A percentile compares a stretch with the other conserved stretches of the same genome.
phyloP scores from a whole-genome alignment of 1,140 invertebrate species.

The Zaprionus africanus region DNA sequence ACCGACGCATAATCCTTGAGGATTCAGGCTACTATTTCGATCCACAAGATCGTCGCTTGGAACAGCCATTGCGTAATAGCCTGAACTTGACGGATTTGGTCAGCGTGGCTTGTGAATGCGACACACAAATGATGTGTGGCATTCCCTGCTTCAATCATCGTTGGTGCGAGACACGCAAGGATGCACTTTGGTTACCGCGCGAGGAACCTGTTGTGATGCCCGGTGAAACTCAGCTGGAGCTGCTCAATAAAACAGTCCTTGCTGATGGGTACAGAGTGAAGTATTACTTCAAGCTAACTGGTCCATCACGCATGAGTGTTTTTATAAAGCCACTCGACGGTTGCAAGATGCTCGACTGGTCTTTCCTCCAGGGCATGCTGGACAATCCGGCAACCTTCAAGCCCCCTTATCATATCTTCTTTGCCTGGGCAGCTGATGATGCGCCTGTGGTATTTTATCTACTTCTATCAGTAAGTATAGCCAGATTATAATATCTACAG shows the following conservation, averaged over 20 bases:
- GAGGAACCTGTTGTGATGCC: constrained; percentile 51
- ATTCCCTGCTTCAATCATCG: constrained; percentile 89
- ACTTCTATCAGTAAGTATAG: constrained; percentile 68
- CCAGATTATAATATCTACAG: background rate
- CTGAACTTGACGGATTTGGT: constrained; percentile 85
- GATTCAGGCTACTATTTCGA: constrained; percentile 90
- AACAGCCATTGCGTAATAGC: constrained; percentile 85
- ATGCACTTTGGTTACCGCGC: constrained; percentile 64
- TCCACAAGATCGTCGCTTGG: constrained; percentile 89
- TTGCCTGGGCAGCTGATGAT: constrained; percentile 86
- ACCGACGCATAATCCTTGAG: constrained; percentile 85
- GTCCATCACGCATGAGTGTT: constrained; percentile 87
- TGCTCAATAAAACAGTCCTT: constrained; percentile 50
- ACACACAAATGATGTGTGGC: constrained; percentile 89
- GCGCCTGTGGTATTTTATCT: constrained; percentile 87
- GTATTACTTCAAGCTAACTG: constrained; percentile 81
- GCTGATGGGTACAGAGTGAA: constrained; percentile 16
- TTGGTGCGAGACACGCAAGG: constrained; percentile 48
- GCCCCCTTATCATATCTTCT: constrained; percentile 89
- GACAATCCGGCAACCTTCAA: constrained; percentile 86
- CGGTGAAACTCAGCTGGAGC: constrained; percentile 30
- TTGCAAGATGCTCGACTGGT: constrained; percentile 60
- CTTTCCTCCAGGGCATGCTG: constrained; percentile 85
- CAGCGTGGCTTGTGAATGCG: constrained; percentile 86
- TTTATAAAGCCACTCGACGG: constrained; percentile 52